These are phyloP conservation scores for Apodemia zela DNA, from an alignment of 2,888 invertebrate species.

Conservation along the genomic window DNA sequence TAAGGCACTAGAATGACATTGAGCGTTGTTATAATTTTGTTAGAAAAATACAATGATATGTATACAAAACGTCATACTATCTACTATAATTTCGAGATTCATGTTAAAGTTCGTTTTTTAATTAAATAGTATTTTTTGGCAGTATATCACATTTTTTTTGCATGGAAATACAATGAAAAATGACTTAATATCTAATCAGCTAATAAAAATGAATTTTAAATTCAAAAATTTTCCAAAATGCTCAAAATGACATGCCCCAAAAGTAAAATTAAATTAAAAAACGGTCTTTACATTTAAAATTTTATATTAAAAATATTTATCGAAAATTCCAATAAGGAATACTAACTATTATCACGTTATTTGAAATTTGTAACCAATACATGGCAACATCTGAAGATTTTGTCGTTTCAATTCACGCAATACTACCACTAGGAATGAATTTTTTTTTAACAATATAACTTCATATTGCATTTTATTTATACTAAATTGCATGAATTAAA, in stretches of 20 bases:
- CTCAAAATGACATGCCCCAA: background rate
- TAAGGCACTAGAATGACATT: constrained; percentile 24
- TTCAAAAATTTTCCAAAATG: background rate
- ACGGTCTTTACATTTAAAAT: background rate
- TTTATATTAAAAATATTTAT: constrained; percentile 38
- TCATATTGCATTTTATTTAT: constrained; percentile 50
- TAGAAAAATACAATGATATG: constrained; percentile 20
- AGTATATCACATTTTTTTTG: constrained; percentile 34
- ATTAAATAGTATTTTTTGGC: constrained; percentile 18
- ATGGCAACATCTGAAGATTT: constrained; percentile 59
- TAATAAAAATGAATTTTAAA: background rate
- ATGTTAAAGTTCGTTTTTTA: constrained; percentile 18
- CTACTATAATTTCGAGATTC: constrained; percentile 33
- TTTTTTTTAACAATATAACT: constrained; percentile 34
- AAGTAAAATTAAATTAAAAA: background rate
- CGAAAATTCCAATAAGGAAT: constrained; percentile 48
- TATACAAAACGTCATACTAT: constrained; percentile 20
- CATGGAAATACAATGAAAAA: background rate
- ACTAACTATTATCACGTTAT: constrained; percentile 54
- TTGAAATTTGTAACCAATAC: constrained; percentile 63
- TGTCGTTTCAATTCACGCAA: constrained; percentile 50
- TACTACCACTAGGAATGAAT: constrained; percentile 41
- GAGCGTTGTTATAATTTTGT: constrained; percentile 14
- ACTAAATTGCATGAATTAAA: constrained; percentile 54
- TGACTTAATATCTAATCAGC: background rate